These are phyloP conservation scores for Etheostoma perlongum DNA, from an alignment of 2,797 vertebrate genomes.

Conservation along the genomic window DNA sequence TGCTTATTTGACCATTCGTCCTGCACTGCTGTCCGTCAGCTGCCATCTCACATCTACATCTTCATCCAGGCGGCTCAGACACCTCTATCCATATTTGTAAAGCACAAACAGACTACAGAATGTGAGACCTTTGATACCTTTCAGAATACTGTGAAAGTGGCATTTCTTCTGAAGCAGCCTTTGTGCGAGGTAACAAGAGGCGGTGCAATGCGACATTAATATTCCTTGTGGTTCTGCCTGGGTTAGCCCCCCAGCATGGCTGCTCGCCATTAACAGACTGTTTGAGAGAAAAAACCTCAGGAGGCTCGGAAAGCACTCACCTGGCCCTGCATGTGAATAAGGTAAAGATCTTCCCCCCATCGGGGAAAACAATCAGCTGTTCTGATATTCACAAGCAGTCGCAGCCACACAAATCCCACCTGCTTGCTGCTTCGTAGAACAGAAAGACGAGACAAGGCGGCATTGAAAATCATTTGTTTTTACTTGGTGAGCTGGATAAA, in stretches of 20 bases:
- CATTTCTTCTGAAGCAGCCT: slow-evolving; percentile 22
- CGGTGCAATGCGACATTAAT: slow-evolving; percentile 54
- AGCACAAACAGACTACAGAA: slow-evolving; percentile 7
- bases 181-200: slow-evolving; percentile 19
- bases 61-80: slow-evolving; percentile 19
- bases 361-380: slow-evolving; percentile 38
- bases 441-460: background rate
- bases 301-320: slow-evolving; percentile 49
- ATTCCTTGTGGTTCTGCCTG: slow-evolving; percentile 53
- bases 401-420: slow-evolving; percentile 15
- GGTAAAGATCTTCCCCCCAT: slow-evolving; percentile 25
- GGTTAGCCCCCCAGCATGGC: slow-evolving; percentile 29
- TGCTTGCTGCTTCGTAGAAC: background rate
- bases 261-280: slow-evolving; percentile 57
- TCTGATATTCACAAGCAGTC: slow-evolving; percentile 36
- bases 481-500: slow-evolving; percentile 36
- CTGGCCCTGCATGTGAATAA: slow-evolving; percentile 58
- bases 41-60: slow-evolving; percentile 57
- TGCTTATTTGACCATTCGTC: slow-evolving; percentile 21
- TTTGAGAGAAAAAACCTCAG: slow-evolving; percentile 47
- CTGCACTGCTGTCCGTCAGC: slow-evolving; percentile 65
- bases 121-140: slow-evolving; percentile 42
- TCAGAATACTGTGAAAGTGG: slow-evolving; percentile 29
- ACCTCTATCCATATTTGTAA: slow-evolving; percentile 12
- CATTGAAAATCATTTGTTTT: slow-evolving; percentile 25